Evolutionary conservation across 2,113 vertebrate genomes (phyloP).

Genomic region (Genyomyrus donnyi): DNA sequence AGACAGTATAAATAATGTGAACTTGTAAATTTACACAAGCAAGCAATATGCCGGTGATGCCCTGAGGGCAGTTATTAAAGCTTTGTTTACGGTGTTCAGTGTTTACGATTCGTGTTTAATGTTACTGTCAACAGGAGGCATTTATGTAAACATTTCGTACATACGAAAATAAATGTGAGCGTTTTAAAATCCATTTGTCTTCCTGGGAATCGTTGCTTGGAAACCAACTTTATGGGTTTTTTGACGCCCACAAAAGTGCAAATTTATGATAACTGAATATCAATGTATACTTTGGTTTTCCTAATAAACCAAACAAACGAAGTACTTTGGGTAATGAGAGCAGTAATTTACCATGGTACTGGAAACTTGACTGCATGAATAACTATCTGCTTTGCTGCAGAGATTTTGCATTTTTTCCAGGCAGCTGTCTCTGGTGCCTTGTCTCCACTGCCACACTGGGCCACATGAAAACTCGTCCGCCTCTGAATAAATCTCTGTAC

Average conservation of each 20-base stretch:
- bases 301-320: not conserved
- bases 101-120: not conserved
- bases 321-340: not conserved
- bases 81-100: not conserved
- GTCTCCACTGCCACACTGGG: slow-evolving; percentile 42
- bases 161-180: not conserved
- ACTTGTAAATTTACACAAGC: not conserved
- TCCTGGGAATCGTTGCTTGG: not conserved
- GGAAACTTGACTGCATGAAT: not conserved
- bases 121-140: not conserved
- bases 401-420: not conserved
- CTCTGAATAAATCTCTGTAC: not conserved
- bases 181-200: not conserved
- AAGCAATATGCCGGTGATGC: not conserved
- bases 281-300: not conserved
- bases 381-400: not conserved
- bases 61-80: not conserved
- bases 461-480: not conserved
- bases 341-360: not conserved
- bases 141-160: not conserved
- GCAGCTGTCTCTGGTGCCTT: not conserved
- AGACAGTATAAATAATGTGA: not conserved
- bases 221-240: not conserved
- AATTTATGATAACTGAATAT: not conserved
- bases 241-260: not conserved